Conservation (phyloP, 2,113 vertebrate species). For the Cephalophus harveyi region DNA sequence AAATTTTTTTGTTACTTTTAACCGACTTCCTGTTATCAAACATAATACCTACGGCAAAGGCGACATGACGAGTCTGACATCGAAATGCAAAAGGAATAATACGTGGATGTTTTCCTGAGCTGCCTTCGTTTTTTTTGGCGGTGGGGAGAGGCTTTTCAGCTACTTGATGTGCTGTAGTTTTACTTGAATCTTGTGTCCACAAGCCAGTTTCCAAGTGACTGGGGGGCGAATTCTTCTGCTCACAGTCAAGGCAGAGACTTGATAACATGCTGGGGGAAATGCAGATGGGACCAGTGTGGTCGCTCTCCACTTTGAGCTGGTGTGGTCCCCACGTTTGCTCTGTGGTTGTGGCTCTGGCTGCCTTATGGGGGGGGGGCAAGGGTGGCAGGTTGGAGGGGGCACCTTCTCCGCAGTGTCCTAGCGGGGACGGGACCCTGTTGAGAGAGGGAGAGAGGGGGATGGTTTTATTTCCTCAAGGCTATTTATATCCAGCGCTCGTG, state of each 20-base stretch:
- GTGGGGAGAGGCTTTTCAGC: not conserved
- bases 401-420: rapidly evolving
- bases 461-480: not conserved
- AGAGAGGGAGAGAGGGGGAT: not conserved
- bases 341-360: not conserved
- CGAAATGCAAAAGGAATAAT: not conserved
- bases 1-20: constrained; percentile 32
- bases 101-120: not conserved
- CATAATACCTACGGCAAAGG: not conserved
- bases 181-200: not conserved
- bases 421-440: not conserved
- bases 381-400: not conserved
- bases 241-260: not conserved
- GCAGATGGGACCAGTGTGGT: rapidly evolving
- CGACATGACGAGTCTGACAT: not conserved
- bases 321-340: not conserved
- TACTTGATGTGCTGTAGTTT: not conserved
- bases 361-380: not conserved
- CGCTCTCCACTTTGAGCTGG: rapidly evolving
- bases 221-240: not conserved
- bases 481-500: not conserved
- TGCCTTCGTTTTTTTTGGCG: not conserved
- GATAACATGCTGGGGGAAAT: rapidly evolving
- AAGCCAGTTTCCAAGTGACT: not conserved
- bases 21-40: constrained; percentile 33